phyloP scores from a whole-genome alignment of 2,797 vertebrate genomes.

The Dromococcyx pavoninus region DNA sequence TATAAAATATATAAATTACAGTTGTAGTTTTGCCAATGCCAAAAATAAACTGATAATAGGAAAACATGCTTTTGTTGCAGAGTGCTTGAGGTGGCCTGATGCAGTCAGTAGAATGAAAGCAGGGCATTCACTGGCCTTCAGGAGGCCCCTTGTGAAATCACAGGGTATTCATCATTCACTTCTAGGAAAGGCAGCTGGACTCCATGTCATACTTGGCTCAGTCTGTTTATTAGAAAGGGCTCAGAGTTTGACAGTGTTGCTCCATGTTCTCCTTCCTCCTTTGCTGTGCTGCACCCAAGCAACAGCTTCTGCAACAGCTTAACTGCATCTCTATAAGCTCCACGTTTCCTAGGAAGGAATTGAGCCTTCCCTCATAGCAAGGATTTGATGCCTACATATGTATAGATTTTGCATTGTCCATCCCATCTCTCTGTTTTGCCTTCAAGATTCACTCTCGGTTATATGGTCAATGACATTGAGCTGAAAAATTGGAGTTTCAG shows the following conservation, averaged over 20 bases:
- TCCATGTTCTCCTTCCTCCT: neutral
- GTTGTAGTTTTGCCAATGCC: too few species aligned
- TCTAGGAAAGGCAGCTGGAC: neutral
- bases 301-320: neutral
- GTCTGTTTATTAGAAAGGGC: neutral
- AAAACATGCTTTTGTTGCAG: neutral
- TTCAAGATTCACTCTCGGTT: neutral
- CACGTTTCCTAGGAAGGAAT: neutral
- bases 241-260: neutral
- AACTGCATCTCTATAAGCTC: neutral
- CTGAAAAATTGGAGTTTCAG: neutral
- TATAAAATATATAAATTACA: neutral
- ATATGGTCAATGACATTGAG: neutral
- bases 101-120: neutral
- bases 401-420: neutral
- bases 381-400: rapidly evolving
- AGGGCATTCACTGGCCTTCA: neutral
- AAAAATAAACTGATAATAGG: rapidly evolving
- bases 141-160: neutral
- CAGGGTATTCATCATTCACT: neutral
- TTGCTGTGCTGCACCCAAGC: neutral
- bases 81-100: neutral
- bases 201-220: neutral
- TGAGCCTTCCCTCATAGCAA: neutral
- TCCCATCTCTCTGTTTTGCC: neutral